phyloP scores from a whole-genome alignment of 2,113 vertebrate species.

The Aplodontia rufa region DNA sequence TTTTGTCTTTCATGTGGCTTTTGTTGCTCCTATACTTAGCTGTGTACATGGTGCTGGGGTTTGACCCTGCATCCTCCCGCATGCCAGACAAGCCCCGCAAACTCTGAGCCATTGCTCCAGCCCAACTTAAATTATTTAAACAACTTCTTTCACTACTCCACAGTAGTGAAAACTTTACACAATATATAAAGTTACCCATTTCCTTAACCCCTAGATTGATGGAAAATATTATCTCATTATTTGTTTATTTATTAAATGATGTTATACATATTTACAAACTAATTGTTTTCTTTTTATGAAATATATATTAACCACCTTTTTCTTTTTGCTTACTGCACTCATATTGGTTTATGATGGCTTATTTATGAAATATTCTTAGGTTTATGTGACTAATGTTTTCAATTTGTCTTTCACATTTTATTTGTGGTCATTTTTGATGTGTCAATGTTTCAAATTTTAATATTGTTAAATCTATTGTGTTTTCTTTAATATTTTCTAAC shows the following conservation, averaged over 20 bases:
- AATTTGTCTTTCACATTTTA: not conserved
- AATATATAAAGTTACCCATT: not conserved
- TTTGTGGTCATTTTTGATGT: not conserved
- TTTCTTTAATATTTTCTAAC: not conserved
- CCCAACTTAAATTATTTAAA: not conserved
- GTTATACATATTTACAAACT: not conserved
- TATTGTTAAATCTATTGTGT: not conserved
- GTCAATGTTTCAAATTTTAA: not conserved
- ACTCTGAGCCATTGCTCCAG: too few species aligned
- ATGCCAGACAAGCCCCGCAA: too few species aligned
- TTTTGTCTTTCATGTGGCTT: too few species aligned
- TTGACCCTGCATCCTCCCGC: too few species aligned
- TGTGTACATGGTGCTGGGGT: too few species aligned
- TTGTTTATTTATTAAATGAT: not conserved
- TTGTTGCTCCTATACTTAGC: too few species aligned
- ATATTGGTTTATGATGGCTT: not conserved
- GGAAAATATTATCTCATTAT: not conserved
- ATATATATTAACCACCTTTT: not conserved
- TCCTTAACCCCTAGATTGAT: not conserved
- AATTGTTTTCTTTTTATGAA: not conserved
- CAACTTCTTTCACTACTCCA: not conserved
- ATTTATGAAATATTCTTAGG: not conserved
- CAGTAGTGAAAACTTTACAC: too few species aligned
- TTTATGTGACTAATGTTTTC: not conserved
- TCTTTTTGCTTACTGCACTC: not conserved